Conservation (phyloP, 1,140 invertebrate species). For the Leptinotarsa undecemlineata region DNA sequence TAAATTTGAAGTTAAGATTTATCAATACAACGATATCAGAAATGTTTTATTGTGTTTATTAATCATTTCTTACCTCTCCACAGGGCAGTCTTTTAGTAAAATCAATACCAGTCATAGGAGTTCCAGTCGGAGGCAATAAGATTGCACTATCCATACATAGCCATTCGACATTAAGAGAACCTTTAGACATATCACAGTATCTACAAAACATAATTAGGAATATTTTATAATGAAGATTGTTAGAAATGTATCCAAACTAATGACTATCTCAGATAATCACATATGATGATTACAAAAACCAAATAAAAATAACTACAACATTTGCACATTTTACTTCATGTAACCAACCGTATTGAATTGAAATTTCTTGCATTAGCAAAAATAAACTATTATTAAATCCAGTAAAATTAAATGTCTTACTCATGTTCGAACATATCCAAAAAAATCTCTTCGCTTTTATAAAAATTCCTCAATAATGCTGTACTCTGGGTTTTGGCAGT, state of each 20-base stretch:
- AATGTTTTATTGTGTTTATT: no score
- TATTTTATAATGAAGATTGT: background rate
- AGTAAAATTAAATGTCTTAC: conserved; percentile 57
- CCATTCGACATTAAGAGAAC: conserved; percentile 88
- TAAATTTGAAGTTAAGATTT: no score
- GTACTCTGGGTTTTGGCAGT: conserved; percentile 85
- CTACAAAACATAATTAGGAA: conserved; percentile 45
- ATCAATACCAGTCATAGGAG: conserved; percentile 93
- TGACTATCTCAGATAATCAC: no score
- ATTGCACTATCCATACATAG: conserved; percentile 96
- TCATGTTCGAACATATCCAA: conserved; percentile 99
- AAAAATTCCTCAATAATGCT: conserved; percentile 86
- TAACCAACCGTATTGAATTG: no score
- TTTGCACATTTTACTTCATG: no score
- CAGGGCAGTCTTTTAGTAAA: conserved; percentile 94
- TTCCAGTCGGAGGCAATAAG: conserved; percentile 92
- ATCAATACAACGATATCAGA: no score
- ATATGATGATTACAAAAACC: no score
- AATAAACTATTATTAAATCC: background rate
- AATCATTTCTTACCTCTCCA: conserved; percentile 73
- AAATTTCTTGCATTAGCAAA: no score
- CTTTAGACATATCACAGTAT: conserved; percentile 86
- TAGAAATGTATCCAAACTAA: no score
- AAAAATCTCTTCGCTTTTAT: conserved; percentile 98
- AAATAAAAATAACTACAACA: no score